Base-by-base conservation (phyloP, 2,888 invertebrate species). In the Acleris holmiana region DNA sequence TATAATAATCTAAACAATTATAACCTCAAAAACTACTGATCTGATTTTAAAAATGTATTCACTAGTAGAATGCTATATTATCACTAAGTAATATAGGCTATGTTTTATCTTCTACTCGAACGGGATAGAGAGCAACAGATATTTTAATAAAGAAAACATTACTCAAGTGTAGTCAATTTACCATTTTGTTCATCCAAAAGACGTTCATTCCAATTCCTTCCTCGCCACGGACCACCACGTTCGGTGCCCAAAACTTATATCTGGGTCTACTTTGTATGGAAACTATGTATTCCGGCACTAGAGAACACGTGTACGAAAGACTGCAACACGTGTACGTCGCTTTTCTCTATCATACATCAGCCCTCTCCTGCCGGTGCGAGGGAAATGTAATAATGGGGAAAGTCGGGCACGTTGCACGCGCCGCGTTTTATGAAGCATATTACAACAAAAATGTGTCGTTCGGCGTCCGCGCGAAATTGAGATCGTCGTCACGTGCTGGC, bases 331-430 rank as follows among this genome's bases (percentile, higher is more conserved):
- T n/a, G n/a, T n/a, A 58, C 47, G 23, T 25, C 47, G 21, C 21
- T 25, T n/a, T 35, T 57, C 59, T 53, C 49, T 55, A 48, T 50
- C 61, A 66, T 59, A 17, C 17, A 44, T n/a, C 44, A 44, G 44
- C 44, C 17, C 0, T 7, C 44, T 44, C 44, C 15, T 6, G 60
- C 65, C 61, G 58, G 68, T 66, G 69, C 71, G 59, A 71, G 69
- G 68, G 73, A 73, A 76, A 76, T 75, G 75, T 74, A 77, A 77
- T 78, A 78, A 76, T 69, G 70, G 69, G 63, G 67, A 68, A 69
- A 63, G 71, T 44, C 17, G 62, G 72, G 67, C 70, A 71, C 63
- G 63, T 55, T 72, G 67, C 70, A 71, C 63, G 63, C 59, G 62
- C 68, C 71, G 72, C 72, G 73, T 76, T 73, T 73, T 74, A 74